Evolutionary conservation across 2,797 vertebrate genomes (phyloP).

Genomic region (Knipowitschia caucasica): DNA sequence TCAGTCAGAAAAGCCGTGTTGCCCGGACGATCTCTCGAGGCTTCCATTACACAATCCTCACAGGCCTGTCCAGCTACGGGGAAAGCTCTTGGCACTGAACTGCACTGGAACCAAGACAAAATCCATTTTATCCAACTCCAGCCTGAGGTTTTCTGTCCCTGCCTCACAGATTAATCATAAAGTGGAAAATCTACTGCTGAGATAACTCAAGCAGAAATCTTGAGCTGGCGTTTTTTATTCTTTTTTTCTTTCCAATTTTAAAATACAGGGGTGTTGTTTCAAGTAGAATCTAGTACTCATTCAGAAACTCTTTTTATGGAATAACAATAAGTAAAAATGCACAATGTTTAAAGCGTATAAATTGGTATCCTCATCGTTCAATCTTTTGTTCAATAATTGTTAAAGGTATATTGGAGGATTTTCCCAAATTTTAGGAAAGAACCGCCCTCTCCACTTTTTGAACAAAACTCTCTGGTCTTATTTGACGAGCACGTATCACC

Average conservation of each 20-base stretch:
- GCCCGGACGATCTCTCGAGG: background rate
- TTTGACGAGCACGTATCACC: too few relatives aligned
- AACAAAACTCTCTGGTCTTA: too few relatives aligned
- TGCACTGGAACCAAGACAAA: constrained; percentile 14
- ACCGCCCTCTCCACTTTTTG: too few relatives aligned
- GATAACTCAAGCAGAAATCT: constrained; percentile 4
- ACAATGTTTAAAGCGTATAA: too few relatives aligned
- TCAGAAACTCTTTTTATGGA: too few relatives aligned
- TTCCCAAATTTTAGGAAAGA: too few relatives aligned
- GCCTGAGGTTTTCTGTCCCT: constrained; percentile 3
- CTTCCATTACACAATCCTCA: constrained; percentile 14
- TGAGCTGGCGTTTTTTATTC: constrained; percentile 17
- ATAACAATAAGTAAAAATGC: too few relatives aligned
- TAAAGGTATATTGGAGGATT: too few relatives aligned
- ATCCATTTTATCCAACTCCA: constrained; percentile 12
- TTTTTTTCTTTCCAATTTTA: too few relatives aligned
- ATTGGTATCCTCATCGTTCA: too few relatives aligned
- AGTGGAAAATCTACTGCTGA: constrained; percentile 2
- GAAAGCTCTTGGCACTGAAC: constrained; percentile 10
- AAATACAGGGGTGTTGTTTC: background rate
- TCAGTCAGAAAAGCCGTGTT: background rate
- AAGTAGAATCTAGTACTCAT: too few relatives aligned
- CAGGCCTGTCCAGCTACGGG: constrained; percentile 4
- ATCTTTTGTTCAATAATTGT: too few relatives aligned
- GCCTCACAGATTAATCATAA: constrained; percentile 10